Percentiles rank a stretch among this genome's conserved stretches.
Evolutionary conservation across 2,113 vertebrate species (phyloP).

Genomic region (Eleginops maclovinus): DNA sequence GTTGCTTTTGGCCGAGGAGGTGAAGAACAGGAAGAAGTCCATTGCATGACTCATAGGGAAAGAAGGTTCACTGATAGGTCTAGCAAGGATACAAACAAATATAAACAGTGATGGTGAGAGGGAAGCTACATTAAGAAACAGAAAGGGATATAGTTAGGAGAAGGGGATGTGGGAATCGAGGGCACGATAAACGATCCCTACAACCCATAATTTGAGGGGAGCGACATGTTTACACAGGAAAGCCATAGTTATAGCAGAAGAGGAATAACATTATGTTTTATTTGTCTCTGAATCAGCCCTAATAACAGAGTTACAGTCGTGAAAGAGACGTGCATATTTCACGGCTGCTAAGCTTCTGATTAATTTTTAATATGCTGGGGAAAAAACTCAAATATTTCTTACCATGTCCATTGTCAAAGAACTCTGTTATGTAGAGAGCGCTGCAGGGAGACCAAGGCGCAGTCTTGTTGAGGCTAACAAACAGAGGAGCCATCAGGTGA

Average conservation of each 20-base stretch:
- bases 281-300: slow-evolving; percentile 46
- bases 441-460: slow-evolving; percentile 97
- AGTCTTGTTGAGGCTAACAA: slow-evolving; percentile 90
- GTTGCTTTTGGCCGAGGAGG: slow-evolving; percentile 69
- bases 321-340: slow-evolving; percentile 26
- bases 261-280: slow-evolving; percentile 47
- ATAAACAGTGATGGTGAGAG: slow-evolving; percentile 21
- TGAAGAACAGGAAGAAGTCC: slow-evolving; percentile 62
- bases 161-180: slow-evolving; percentile 38
- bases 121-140: not conserved
- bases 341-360: slow-evolving; percentile 19
- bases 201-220: slow-evolving; percentile 68
- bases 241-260: slow-evolving; percentile 36
- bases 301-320: slow-evolving; percentile 34
- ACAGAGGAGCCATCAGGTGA: slow-evolving; percentile 93
- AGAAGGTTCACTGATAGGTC: slow-evolving; percentile 57
- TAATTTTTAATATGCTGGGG: not conserved
- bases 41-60: slow-evolving; percentile 74
- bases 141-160: not conserved
- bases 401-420: slow-evolving; percentile 96
- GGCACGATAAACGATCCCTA: slow-evolving; percentile 37
- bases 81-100: slow-evolving; percentile 54
- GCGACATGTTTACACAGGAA: slow-evolving; percentile 68
- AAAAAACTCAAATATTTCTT: slow-evolving; percentile 56
- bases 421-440: slow-evolving; percentile 93